Evolutionary conservation across 2,113 vertebrate species (phyloP).

Genomic region (Poeciliopsis turrubarensis): DNA sequence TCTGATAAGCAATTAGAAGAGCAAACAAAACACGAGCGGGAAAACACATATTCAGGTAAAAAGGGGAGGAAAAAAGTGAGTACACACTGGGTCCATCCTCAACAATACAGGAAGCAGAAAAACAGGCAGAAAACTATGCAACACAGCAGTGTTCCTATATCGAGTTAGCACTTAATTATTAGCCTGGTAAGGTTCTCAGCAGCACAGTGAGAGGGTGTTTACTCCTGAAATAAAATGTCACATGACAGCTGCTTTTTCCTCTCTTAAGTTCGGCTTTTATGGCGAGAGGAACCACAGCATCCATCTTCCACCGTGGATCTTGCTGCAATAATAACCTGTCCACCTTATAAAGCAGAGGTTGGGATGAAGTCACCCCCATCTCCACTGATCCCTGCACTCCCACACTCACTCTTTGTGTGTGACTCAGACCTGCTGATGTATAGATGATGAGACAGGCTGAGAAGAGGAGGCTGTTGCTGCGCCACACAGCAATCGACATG

Average conservation of each 20-base stretch:
- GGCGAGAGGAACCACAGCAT: constrained; percentile 36
- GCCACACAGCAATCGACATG: constrained; percentile 44
- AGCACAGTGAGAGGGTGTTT: constrained; percentile 36
- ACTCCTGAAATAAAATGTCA: constrained; percentile 37
- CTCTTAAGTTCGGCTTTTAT: constrained; percentile 37
- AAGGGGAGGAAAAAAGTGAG: constrained; percentile 8
- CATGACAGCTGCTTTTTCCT: constrained; percentile 44
- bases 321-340: constrained; percentile 68
- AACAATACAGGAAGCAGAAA: constrained; percentile 25
- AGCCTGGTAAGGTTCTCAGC: constrained; percentile 13
- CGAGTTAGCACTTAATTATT: constrained; percentile 23
- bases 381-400: constrained; percentile 64
- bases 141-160: constrained; percentile 18
- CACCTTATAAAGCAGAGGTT: constrained; percentile 58
- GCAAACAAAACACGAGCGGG: constrained; percentile 69
- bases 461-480: constrained; percentile 58
- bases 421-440: constrained; percentile 74
- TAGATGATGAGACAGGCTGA: constrained; percentile 61
- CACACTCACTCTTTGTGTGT: constrained; percentile 53
- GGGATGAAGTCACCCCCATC: constrained; percentile 50
- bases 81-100: background rate
- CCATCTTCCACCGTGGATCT: constrained; percentile 47
- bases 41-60: constrained; percentile 43
- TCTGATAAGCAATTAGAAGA: constrained; percentile 68
- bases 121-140: constrained; percentile 28